Evolutionary conservation across 1,140 invertebrate species (phyloP), one percentile per base, ranked within the genome.

Genomic region (Dendroctonus ponderosae): DNA sequence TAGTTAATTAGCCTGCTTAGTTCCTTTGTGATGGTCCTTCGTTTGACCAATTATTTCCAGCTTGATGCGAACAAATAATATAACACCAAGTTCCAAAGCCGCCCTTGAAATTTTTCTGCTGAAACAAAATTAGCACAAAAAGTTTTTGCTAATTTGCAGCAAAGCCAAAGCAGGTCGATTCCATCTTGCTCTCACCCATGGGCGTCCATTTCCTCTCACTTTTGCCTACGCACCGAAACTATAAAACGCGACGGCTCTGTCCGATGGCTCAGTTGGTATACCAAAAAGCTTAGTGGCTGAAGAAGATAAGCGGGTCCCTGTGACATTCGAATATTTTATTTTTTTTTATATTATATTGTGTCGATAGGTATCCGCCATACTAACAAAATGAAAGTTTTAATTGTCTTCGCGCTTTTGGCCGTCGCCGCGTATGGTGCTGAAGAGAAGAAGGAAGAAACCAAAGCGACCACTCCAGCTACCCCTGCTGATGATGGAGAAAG

Each of bases 381-480:
- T 38, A 58, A 11, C 26, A 70, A 62, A 46, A 70, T 70, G 68
- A 70, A 70, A 67, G 39, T 48, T 46, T 70, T 67, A 48, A 63
- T 69, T 12, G 60, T 66, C 37, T 41, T 66, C 11, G 44, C 54
- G n/a, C 40, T 64, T 48, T 48, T 72, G 43, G 54, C 61, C 12
- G 61, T 61, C 26, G 66, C 67, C 7, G 49, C 67, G 50, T 74
- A 83, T 63, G 86, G 83, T 46, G 77, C 83, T 38, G 86, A 85
- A 54, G 83, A 87, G 39, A 74, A 82, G 65, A 82, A 85, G 43
- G 79, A 80, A 43, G 80, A 82, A 41, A 78, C 77, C 56, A 66
- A 66, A 42, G 56, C 42, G 3, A 44, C 26, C 14, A 37, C 37
- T 5, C 26, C 26, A 26, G 52, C 52, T 26, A 12, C 42, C 5